Evolutionary conservation across 2,888 invertebrate genomes (phyloP).

Genomic region (Ophonus ardosiacus): DNA sequence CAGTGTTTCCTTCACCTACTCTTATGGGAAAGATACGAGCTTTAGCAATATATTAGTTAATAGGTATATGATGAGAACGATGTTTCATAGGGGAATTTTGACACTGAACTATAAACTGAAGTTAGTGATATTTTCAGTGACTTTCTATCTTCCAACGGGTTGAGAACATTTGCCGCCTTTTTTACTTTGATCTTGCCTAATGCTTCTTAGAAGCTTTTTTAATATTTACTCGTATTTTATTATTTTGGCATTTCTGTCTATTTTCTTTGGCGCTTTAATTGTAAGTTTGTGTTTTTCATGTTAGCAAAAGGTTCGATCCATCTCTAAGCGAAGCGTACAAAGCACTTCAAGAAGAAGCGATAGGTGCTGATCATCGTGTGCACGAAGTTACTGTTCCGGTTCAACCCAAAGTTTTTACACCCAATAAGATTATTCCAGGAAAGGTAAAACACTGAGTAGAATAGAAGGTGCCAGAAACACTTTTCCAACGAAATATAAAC

Average conservation of each 20-base stretch:
- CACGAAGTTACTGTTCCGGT: slow-evolving; percentile 85
- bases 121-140: neutral
- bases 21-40: too few relatives aligned
- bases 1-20: too few relatives aligned
- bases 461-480: neutral
- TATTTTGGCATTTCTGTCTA: neutral
- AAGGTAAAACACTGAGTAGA: slow-evolving; percentile 76
- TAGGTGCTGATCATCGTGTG: slow-evolving; percentile 78
- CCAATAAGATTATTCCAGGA: slow-evolving; percentile 77
- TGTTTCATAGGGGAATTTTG: too few relatives aligned
- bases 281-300: neutral
- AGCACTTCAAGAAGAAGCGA: slow-evolving; percentile 88
- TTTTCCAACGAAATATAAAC: neutral
- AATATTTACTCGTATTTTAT: neutral
- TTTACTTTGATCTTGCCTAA: neutral
- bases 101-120: too few relatives aligned
- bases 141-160: neutral
- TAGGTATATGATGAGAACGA: too few relatives aligned
- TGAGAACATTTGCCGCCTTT: neutral
- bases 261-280: slow-evolving; percentile 15
- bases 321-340: slow-evolving; percentile 92
- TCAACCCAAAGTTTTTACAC: slow-evolving; percentile 87
- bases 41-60: too few relatives aligned
- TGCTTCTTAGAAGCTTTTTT: neutral
- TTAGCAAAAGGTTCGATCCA: slow-evolving; percentile 84